phyloP scores from a whole-genome alignment of 2,888 invertebrate genomes.

The Drosophila subsilvestris region DNA sequence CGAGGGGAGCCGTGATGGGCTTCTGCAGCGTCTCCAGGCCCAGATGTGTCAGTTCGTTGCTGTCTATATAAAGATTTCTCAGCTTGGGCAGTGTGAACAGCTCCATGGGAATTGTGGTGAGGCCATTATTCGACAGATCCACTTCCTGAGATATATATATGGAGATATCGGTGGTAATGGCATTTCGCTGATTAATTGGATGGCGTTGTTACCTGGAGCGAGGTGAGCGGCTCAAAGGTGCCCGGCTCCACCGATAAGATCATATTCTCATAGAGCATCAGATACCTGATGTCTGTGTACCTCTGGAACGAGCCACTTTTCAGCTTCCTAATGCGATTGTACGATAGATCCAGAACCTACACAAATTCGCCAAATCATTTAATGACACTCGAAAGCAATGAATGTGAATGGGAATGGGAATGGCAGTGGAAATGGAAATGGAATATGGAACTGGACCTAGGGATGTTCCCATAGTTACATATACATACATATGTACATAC shows the following conservation, averaged over 20 bases:
- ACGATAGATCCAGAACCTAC: constrained; percentile 83
- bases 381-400: constrained; percentile 8
- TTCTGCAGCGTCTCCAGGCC: constrained; percentile 82
- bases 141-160: constrained; percentile 79
- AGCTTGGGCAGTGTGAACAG: constrained; percentile 86
- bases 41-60: constrained; percentile 80
- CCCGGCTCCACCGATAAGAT: constrained; percentile 83
- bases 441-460: background rate
- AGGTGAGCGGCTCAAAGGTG: constrained; percentile 81
- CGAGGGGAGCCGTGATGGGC: constrained; percentile 86
- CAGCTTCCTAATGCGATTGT: constrained; percentile 83
- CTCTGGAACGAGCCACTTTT: constrained; percentile 81
- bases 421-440: no score
- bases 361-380: constrained; percentile 47
- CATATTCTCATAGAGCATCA: constrained; percentile 84
- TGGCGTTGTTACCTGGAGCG: constrained; percentile 79
- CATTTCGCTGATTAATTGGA: constrained; percentile 44
- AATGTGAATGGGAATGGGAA: constrained; percentile 13
- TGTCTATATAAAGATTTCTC: constrained; percentile 86
- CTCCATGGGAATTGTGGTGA: constrained; percentile 82
- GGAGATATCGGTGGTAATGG: constrained; percentile 2
- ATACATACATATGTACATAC: background rate
- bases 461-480: constrained; percentile 3
- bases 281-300: constrained; percentile 80
- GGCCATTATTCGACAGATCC: constrained; percentile 83